A percentile compares a stretch with the other conserved stretches of the same genome.
Evolutionary conservation across 23 tunicate genomes (phyloP).

Genomic region (Diplosoma virens): DNA sequence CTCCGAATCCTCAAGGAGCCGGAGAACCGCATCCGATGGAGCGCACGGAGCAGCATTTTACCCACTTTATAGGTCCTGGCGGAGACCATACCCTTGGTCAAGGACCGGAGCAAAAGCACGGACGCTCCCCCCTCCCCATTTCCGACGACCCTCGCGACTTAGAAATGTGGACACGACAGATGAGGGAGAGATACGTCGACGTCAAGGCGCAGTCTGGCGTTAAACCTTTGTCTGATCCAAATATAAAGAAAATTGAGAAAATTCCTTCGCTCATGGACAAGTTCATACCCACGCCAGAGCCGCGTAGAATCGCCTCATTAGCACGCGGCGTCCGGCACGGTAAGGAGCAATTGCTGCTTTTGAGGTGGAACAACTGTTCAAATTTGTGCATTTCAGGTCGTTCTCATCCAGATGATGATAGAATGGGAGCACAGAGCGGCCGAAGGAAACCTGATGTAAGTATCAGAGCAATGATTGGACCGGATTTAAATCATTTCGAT

Average conservation of each 20-base stretch:
- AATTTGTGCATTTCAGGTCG: background rate
- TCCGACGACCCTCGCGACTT: constrained; percentile 66
- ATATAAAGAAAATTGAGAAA: constrained; percentile 3
- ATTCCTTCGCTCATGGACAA: constrained; percentile 35
- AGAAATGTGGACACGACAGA: constrained; percentile 61
- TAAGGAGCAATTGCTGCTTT: background rate
- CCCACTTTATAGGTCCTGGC: constrained; percentile 69
- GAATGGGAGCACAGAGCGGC: background rate
- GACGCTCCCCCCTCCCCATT: constrained; percentile 43
- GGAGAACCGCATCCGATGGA: constrained; percentile 35
- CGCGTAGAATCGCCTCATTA: constrained; percentile 11
- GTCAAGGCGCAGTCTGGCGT: background rate
- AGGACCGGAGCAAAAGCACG: background rate
- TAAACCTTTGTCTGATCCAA: background rate
- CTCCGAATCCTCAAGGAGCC: constrained; percentile 35
- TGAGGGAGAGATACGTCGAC: constrained; percentile 57
- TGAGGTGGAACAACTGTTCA: background rate
- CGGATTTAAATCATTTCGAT: no score
- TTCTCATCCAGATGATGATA: constrained; percentile 14
- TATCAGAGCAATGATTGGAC: no score
- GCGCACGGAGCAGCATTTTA: background rate
- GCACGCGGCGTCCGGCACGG: constrained; percentile 15
- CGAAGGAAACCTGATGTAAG: background rate
- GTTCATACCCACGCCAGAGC: constrained; percentile 9
- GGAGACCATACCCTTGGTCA: constrained; percentile 64